Percentiles rank a stretch among this genome's conserved stretches.
Conservation (phyloP, 2,113 vertebrate genomes). For the Atlantisia rogersi region DNA sequence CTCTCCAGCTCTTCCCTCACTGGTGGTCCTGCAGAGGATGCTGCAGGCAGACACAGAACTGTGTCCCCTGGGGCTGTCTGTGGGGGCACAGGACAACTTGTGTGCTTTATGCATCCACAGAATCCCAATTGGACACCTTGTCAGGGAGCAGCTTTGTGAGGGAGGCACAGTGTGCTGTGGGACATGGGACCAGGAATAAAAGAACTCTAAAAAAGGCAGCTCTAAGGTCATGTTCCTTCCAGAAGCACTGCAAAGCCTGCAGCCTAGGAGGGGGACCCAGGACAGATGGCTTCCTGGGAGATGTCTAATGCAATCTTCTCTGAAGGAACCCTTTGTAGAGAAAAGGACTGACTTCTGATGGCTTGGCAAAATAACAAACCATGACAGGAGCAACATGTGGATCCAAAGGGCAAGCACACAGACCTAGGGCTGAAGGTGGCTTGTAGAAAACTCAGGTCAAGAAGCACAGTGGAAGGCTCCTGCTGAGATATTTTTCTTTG, state of each 20-base stretch:
- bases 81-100: not conserved
- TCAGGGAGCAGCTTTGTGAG: not conserved
- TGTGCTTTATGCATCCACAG: not conserved
- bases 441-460: not conserved
- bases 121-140: accelerated
- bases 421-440: not conserved
- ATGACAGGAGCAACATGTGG: not conserved
- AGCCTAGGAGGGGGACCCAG: not conserved
- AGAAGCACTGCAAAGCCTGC: not conserved
- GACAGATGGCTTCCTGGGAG: not conserved
- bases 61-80: not conserved
- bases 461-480: not conserved
- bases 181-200: not conserved
- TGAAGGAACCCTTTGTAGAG: not conserved
- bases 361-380: not conserved
- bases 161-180: not conserved
- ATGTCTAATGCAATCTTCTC: not conserved
- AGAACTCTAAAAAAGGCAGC: not conserved
- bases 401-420: not conserved
- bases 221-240: not conserved
- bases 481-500: not conserved
- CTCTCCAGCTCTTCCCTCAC: accelerated
- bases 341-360: not conserved
- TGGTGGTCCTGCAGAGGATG: not conserved
- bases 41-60: not conserved